A percentile compares a stretch with the other conserved stretches of the same genome.
Conservation (phyloP, 2,113 vertebrate genomes). For the Grallaria varia region DNA sequence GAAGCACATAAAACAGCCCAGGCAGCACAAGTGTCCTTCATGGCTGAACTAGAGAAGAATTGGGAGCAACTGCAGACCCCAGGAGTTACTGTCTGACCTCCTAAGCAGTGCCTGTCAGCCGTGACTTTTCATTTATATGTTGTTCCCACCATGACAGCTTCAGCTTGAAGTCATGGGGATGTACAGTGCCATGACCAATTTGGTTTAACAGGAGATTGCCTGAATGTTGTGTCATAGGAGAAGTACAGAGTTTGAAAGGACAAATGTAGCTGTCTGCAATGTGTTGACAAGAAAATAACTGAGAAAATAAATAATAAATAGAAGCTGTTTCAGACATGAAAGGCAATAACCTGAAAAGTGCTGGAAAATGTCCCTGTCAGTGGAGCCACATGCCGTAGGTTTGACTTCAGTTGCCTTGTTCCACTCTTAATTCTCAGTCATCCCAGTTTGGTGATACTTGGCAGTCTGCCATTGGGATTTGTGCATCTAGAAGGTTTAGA, state of each 20-base stretch:
- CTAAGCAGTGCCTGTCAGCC: background rate
- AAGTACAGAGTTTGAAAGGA: background rate
- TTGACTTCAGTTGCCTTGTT: background rate
- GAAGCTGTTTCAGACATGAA: background rate
- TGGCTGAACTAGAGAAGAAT: background rate
- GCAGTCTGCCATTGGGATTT: background rate
- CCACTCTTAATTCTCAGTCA: background rate
- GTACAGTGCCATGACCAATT: background rate
- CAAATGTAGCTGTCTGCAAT: background rate
- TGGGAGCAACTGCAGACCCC: background rate
- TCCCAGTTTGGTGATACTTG: fast-evolving
- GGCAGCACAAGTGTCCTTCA: background rate
- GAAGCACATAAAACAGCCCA: background rate
- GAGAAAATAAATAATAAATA: no score
- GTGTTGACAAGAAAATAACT: background rate
- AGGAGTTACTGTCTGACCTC: background rate
- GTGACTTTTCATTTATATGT: background rate
- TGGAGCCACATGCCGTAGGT: fast-evolving
- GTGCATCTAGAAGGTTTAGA: background rate
- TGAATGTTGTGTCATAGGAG: slow-evolving; percentile 2
- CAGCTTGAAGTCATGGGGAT: background rate
- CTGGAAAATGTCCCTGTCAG: background rate
- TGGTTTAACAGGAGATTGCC: background rate
- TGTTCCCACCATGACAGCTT: background rate
- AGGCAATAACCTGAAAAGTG: background rate